A percentile compares a stretch with the other conserved stretches of the same genome.
phyloP scores from a whole-genome alignment of 2,797 vertebrate species.

The Helostoma temminkii region DNA sequence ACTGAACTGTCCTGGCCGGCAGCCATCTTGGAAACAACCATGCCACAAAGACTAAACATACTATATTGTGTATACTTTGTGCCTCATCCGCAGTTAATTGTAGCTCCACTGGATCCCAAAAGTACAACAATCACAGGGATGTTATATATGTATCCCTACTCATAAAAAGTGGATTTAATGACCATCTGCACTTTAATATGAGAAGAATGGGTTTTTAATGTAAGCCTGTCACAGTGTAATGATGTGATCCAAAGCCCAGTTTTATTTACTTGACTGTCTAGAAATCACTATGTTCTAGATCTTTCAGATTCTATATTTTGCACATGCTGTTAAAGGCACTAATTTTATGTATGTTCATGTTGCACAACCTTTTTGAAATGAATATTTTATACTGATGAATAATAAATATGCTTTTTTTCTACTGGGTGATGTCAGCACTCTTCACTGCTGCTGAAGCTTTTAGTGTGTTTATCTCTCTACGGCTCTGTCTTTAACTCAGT shows the following conservation, averaged over 20 bases:
- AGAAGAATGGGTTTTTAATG: conserved; percentile 26
- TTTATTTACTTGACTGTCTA: conserved; percentile 75
- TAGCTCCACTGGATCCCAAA: conserved; percentile 61
- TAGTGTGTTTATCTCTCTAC: conserved; percentile 25
- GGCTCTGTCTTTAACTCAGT: conserved; percentile 30
- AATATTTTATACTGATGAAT: conserved; percentile 83
- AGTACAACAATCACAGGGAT: conserved; percentile 65
- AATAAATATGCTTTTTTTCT: conserved; percentile 78
- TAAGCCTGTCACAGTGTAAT: conserved; percentile 31
- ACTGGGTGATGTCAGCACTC: conserved; percentile 55
- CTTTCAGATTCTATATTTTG: conserved; percentile 77
- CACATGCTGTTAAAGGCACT: conserved; percentile 77
- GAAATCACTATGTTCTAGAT: conserved; percentile 62
- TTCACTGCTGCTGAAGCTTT: conserved; percentile 48
- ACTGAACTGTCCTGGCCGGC: conserved; percentile 62
- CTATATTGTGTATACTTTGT: conserved; percentile 71
- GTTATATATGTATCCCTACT: conserved; percentile 21
- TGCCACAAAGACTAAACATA: conserved; percentile 52
- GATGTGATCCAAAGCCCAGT: conserved; percentile 67
- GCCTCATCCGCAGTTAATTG: conserved; percentile 76
- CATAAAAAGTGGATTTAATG: conserved; percentile 46
- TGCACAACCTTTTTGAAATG: conserved; percentile 80
- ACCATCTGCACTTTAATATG: conserved; percentile 59
- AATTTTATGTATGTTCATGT: conserved; percentile 74
- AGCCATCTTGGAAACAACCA: conserved; percentile 47